Percentiles rank a stretch among this genome's conserved stretches.
Conservation (phyloP, 2,113 vertebrate genomes). For the Larimichthys crocea region DNA sequence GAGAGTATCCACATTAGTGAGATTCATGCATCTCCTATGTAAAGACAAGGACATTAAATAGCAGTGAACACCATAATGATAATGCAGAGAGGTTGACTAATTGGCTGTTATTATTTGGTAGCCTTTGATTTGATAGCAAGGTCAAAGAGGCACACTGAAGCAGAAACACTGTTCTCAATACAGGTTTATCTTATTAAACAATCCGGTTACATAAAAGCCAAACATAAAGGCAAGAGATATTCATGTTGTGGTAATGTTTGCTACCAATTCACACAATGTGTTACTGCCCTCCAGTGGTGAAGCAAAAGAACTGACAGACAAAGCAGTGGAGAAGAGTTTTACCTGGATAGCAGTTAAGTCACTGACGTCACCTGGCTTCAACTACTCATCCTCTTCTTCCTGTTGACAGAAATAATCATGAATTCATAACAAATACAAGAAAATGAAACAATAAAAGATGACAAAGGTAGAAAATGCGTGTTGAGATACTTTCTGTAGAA, state of each 20-base stretch:
- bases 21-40: constrained; percentile 29
- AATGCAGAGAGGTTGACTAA: constrained; percentile 27
- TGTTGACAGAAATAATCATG: constrained; percentile 44
- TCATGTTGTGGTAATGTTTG: constrained; percentile 1
- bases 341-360: constrained; percentile 66
- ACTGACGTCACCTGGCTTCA: constrained; percentile 2
- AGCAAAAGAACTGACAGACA: not conserved
- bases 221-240: constrained; percentile 14
- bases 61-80: constrained; percentile 1
- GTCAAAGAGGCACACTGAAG: constrained; percentile 38
- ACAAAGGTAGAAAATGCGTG: not conserved
- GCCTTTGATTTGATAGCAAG: constrained; percentile 33
- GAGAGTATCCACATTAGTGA: not conserved
- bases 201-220: constrained; percentile 51
- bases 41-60: not conserved
- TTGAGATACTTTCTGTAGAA: not conserved
- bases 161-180: constrained; percentile 21
- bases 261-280: constrained; percentile 15
- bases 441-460: not conserved
- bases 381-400: constrained; percentile 79
- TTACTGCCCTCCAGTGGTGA: constrained; percentile 73
- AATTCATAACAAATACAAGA: not conserved
- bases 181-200: constrained; percentile 54
- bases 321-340: constrained; percentile 5
- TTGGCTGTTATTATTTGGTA: constrained; percentile 24